A percentile compares a stretch with the other conserved stretches of the same genome.
Evolutionary conservation across 2,113 vertebrate genomes (phyloP).

Genomic region (Leucoraja erinaceus): DNA sequence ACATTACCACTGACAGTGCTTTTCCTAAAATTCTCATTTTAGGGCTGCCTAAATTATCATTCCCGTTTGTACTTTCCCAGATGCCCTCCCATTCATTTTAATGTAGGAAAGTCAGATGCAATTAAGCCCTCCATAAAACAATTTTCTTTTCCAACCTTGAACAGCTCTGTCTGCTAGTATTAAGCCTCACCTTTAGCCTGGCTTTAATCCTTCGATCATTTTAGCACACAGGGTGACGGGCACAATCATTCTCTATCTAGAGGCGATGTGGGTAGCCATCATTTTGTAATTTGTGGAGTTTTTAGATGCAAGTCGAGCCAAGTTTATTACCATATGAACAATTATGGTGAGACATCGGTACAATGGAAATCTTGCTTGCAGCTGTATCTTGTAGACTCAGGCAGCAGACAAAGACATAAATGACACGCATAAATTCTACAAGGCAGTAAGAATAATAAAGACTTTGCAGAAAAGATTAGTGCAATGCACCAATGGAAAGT

Average conservation of each 20-base stretch:
- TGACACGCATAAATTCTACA: too few species aligned
- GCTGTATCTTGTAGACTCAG: too few species aligned
- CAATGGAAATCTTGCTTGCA: too few species aligned
- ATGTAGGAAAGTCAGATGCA: background rate
- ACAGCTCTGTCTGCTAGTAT: background rate
- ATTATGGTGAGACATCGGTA: too few species aligned
- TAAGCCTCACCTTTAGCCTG: constrained; percentile 15
- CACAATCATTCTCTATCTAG: background rate
- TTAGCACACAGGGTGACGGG: background rate
- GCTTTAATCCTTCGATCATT: constrained; percentile 14
- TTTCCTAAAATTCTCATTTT: background rate
- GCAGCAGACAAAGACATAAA: too few species aligned
- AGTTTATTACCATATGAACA: too few species aligned
- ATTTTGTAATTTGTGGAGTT: background rate
- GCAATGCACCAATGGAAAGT: too few species aligned
- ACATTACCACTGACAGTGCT: background rate
- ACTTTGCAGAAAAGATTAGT: too few species aligned
- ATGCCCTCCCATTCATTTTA: constrained; percentile 17
- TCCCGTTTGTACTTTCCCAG: constrained; percentile 18
- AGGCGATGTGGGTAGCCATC: background rate
- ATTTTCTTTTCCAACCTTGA: constrained; percentile 17
- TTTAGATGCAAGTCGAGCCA: background rate
- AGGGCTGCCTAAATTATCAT: constrained; percentile 11
- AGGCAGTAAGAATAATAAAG: too few species aligned
- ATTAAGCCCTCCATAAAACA: constrained; percentile 20